Evolutionary conservation across 2,113 vertebrate species (phyloP).

Genomic region (Recurvirostra avosetta): DNA sequence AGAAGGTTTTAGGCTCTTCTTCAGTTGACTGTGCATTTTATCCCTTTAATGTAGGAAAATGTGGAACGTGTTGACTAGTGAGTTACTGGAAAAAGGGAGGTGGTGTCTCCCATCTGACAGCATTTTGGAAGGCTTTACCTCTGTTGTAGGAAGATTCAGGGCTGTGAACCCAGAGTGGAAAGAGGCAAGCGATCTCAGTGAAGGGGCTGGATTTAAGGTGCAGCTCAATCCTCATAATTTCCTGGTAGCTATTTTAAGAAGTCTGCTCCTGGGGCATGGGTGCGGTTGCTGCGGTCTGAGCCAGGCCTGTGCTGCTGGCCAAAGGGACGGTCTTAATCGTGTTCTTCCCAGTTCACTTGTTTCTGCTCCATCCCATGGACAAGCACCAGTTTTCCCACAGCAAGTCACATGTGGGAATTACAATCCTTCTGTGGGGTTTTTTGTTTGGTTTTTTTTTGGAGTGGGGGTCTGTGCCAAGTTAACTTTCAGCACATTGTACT

Average conservation of each 20-base stretch:
- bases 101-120: not conserved
- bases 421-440: not conserved
- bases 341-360: rapidly evolving
- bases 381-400: not conserved
- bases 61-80: not conserved
- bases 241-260: not conserved
- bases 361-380: rapidly evolving
- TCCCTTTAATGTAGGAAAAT: not conserved
- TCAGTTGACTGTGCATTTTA: not conserved
- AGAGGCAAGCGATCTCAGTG: not conserved
- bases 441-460: not conserved
- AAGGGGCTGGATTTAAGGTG: not conserved
- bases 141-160: not conserved
- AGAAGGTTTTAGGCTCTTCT: not conserved
- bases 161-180: not conserved
- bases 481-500: not conserved
- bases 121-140: not conserved
- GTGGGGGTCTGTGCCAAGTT: not conserved
- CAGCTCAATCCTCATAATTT: not conserved
- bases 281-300: rapidly evolving
- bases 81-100: not conserved
- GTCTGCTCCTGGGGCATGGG: rapidly evolving
- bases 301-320: not conserved
- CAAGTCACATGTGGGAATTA: not conserved
- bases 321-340: rapidly evolving